These are phyloP conservation scores for Sebastes elongatus DNA, from an alignment of 2,797 vertebrate genomes.

Conservation along the genomic window DNA sequence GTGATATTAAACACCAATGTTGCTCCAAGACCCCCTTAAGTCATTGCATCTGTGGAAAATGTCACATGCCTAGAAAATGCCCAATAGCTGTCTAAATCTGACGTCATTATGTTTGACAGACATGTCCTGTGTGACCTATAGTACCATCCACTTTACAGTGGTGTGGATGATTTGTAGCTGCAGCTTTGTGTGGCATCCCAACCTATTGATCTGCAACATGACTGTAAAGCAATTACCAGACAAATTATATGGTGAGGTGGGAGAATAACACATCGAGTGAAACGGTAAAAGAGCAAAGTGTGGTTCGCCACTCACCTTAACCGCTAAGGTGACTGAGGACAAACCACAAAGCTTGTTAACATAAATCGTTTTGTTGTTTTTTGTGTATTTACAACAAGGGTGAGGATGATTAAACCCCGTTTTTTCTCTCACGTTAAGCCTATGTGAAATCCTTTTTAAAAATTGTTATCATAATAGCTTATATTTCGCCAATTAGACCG, in stretches of 20 bases:
- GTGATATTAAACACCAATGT: not conserved
- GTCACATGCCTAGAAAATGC: constrained; percentile 16
- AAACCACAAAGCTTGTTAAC: not conserved
- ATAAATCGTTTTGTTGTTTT: not conserved
- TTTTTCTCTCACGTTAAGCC: not conserved
- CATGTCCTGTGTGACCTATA: not conserved
- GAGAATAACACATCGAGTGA: not conserved
- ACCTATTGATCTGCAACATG: constrained; percentile 6
- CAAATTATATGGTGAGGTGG: not conserved
- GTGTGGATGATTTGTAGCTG: not conserved
- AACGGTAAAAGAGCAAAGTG: not conserved
- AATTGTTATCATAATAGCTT: not conserved
- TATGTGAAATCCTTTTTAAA: not conserved
- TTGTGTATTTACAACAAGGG: not conserved
- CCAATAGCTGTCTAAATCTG: not conserved
- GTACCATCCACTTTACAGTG: not conserved
- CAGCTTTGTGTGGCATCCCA: not conserved
- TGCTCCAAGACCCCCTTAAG: constrained; percentile 3
- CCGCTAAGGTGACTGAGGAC: not conserved
- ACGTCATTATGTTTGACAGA: constrained; percentile 24
- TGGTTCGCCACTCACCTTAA: not conserved
- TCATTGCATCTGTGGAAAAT: not conserved
- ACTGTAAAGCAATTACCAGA: constrained; percentile 9
- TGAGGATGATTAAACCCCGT: not conserved
- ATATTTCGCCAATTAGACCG: rapidly evolving